These are phyloP conservation scores for Gadus macrocephalus DNA, from an alignment of 2,113 vertebrate species.

Conservation along the genomic window DNA sequence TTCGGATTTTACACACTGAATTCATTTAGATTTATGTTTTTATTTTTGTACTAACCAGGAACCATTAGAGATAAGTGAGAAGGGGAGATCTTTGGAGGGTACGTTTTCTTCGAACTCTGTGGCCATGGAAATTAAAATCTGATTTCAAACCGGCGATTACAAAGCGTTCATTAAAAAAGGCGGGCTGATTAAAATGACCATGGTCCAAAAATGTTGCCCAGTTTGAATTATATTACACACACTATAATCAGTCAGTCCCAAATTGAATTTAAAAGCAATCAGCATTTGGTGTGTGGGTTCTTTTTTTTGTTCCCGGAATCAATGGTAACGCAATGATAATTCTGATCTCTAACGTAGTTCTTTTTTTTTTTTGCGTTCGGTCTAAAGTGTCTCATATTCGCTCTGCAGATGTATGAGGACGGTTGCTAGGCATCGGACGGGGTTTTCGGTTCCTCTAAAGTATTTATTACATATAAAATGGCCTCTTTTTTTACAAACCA, in stretches of 20 bases:
- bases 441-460: conserved; percentile 25
- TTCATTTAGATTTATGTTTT: conserved; percentile 3
- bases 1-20: background rate
- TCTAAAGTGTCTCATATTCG: conserved; percentile 26
- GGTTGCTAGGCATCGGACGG: conserved; percentile 1
- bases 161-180: conserved; percentile 50
- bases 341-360: conserved; percentile 57
- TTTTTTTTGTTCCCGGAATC: conserved; percentile 52
- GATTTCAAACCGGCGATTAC: conserved; percentile 25
- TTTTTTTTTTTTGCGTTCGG: conserved; percentile 50
- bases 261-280: conserved; percentile 77
- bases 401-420: conserved; percentile 23
- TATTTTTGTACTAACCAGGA: conserved; percentile 18
- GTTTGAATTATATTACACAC: conserved; percentile 57
- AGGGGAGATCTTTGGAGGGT: conserved; percentile 13
- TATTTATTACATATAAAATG: conserved; percentile 46
- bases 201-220: conserved; percentile 50
- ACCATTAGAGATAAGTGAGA: conserved; percentile 13
- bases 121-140: background rate
- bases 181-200: conserved; percentile 64
- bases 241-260: conserved; percentile 63
- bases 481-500: conserved; percentile 74
- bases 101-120: conserved; percentile 2
- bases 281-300: conserved; percentile 43
- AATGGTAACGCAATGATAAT: conserved; percentile 73